Evolutionary conservation across 2,113 vertebrate genomes (phyloP), one percentile per base, ranked within the genome.

Genomic region (Pithys albifrons): DNA sequence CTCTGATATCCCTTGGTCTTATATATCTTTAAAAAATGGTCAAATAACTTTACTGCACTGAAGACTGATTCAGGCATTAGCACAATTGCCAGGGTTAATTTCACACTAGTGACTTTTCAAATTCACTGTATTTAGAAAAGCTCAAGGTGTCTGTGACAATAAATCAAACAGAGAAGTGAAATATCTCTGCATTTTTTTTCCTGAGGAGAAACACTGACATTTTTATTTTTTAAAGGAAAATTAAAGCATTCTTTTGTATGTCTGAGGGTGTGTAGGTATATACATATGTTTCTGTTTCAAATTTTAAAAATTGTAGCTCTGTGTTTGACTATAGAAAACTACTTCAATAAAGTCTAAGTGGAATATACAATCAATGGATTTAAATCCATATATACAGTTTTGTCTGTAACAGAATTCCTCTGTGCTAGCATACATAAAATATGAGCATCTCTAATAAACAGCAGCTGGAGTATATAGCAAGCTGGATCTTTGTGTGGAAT

Each of bases 361-460:
- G 45, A 86, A 76, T 65, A 57, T 18, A 52, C 37, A 59, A 78
- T 70, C 70, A 64, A 78, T 69, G 65, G 74, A 82, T 75, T 64
- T 83, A 85, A 79, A 74, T 55, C 64, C 46, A 31, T 71, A 64
- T 67, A 72, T 91, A 73, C 48, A 87, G 29, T 58, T 89, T 31
- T 45, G 46, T 67, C 86, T 73, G 41, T 72, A 41, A 35, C 61
- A 66, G 74, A 65, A 66, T 85, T 93, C 94, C 49, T 75, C 27
- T 76, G 77, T 88, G 88, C 46, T 58, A 35, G 62, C 71, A 54
- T 81, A 80, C 69, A 73, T 92, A 93, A 96, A 96, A 96, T 85
- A 93, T 43, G 91, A 97, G 91, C 93, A 86, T 78, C 93, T 49
- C 94, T 96, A 95, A 95, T 85, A 95, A 91, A 89, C 94, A 87